A percentile compares a stretch with the other conserved stretches of the same genome.
Evolutionary conservation across 1,140 invertebrate species (phyloP).

Genomic region (Drosophila obscura): DNA sequence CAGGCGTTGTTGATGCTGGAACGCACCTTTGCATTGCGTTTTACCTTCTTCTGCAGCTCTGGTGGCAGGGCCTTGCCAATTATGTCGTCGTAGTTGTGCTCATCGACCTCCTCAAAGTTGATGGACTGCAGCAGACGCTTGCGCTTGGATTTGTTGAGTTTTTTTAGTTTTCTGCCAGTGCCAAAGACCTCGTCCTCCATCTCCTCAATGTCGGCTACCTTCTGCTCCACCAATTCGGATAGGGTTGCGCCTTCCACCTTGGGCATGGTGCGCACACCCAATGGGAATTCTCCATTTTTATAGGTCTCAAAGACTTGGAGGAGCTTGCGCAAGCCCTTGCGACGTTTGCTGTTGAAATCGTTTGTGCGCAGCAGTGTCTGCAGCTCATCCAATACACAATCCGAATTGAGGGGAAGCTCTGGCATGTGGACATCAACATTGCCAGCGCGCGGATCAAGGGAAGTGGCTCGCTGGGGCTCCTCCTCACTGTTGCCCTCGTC

Average conservation of each 20-base stretch:
- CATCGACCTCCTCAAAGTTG: conserved; percentile 75
- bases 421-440: conserved; percentile 89
- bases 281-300: conserved; percentile 86
- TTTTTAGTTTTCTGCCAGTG: conserved; percentile 69
- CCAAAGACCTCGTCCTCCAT: conserved; percentile 72
- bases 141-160: conserved; percentile 77
- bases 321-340: conserved; percentile 68
- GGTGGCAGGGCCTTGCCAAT: conserved; percentile 62
- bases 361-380: conserved; percentile 63
- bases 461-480: conserved; percentile 25
- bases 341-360: conserved; percentile 69
- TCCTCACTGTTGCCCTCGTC: conserved; percentile 60
- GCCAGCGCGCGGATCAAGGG: conserved; percentile 91
- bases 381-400: conserved; percentile 68
- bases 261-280: conserved; percentile 86
- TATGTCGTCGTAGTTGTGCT: conserved; percentile 73
- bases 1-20: conserved; percentile 58
- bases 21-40: conserved; percentile 61
- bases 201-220: conserved; percentile 64
- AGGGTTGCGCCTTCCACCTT: conserved; percentile 53
- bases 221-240: conserved; percentile 70
- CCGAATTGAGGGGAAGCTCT: conserved; percentile 86
- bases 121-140: conserved; percentile 72
- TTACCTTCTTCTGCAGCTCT: conserved; percentile 59
- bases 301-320: conserved; percentile 83